These are phyloP conservation scores for Macrotus californicus DNA, from an alignment of 2,113 vertebrate species.

Conservation along the genomic window DNA sequence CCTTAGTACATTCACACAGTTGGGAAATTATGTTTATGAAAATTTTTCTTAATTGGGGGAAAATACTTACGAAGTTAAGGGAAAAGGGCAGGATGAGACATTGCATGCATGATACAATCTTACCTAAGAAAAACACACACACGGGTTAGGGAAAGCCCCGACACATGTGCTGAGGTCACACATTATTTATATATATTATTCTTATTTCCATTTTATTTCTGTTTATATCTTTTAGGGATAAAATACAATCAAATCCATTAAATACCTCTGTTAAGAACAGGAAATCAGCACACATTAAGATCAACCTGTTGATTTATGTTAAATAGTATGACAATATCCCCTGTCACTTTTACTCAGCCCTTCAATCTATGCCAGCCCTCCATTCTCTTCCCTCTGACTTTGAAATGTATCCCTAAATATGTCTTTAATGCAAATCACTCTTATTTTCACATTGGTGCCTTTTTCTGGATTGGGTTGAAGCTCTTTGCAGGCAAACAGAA, in stretches of 20 bases:
- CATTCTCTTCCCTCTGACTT: not conserved
- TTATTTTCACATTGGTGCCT: not conserved
- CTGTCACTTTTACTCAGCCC: not conserved
- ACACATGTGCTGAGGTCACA: not conserved
- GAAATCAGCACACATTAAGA: not conserved
- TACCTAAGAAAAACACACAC: not conserved
- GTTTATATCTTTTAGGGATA: not conserved
- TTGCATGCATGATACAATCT: not conserved
- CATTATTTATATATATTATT: not conserved
- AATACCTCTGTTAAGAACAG: not conserved
- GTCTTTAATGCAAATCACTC: not conserved
- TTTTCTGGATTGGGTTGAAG: not conserved
- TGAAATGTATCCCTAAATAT: not conserved
- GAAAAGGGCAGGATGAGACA: conserved; percentile 11
- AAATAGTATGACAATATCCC: not conserved
- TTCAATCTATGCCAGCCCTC: not conserved
- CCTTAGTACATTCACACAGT: not conserved
- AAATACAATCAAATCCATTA: not conserved
- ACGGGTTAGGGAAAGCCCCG: conserved; percentile 47
- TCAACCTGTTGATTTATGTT: not conserved
- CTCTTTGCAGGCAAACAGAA: not conserved
- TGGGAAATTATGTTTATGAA: conserved; percentile 36
- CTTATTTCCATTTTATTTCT: not conserved
- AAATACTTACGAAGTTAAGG: conserved; percentile 14
- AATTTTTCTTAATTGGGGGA: conserved; percentile 10